phyloP scores from a whole-genome alignment of 1,140 invertebrate genomes.

The Cyrtorhinus lividipennis region DNA sequence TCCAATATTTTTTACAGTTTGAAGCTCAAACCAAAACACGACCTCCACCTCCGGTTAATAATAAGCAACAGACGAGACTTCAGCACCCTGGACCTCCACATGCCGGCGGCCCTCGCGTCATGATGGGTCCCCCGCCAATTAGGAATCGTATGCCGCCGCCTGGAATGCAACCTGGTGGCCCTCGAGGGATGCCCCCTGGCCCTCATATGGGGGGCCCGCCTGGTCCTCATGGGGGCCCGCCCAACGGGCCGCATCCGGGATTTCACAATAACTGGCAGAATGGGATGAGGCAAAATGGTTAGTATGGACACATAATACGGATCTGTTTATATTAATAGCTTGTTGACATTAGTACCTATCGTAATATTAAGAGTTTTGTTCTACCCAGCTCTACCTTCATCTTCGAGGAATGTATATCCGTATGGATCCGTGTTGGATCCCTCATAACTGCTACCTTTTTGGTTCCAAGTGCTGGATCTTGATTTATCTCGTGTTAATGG shows the following conservation, averaged over 20 bases:
- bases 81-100: conserved; percentile 19
- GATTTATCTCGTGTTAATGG: no score
- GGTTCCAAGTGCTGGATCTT: no score
- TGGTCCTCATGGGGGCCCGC: conserved; percentile 25
- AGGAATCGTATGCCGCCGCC: conserved; percentile 33
- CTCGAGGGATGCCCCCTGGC: conserved; percentile 29
- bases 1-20: conserved; percentile 41
- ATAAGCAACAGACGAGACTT: conserved; percentile 21
- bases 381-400: no score
- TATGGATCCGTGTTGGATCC: no score
- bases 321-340: no score
- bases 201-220: conserved; percentile 26
- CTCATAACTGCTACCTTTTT: no score
- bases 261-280: conserved; percentile 35
- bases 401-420: no score
- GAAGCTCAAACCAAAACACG: conserved; percentile 82
- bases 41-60: conserved; percentile 43
- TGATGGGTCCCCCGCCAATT: conserved; percentile 32
- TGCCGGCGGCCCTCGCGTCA: conserved; percentile 19
- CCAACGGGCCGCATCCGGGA: conserved; percentile 35
- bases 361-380: no score
- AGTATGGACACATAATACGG: no score
- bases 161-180: conserved; percentile 42
- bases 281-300: conserved; percentile 32
- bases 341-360: no score